phyloP scores from a whole-genome alignment of 2,797 vertebrate genomes.

The Hyperoplus immaculatus region DNA sequence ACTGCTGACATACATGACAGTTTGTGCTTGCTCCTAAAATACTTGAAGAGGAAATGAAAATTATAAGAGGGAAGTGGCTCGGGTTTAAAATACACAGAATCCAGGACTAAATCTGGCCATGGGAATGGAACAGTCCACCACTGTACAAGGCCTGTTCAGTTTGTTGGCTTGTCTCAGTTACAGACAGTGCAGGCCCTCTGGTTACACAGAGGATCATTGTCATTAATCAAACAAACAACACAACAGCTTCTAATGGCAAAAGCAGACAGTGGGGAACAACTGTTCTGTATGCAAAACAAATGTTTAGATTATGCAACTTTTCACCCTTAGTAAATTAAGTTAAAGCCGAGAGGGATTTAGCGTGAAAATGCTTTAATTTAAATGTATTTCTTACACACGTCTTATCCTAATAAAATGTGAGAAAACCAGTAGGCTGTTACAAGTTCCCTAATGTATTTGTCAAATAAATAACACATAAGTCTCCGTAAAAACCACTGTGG shows the following conservation, averaged over 20 bases:
- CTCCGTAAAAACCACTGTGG: slow-evolving; percentile 49
- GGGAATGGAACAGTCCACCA: slow-evolving; percentile 74
- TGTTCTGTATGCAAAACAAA: slow-evolving; percentile 30
- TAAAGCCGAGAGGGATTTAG: neutral
- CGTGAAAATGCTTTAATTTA: neutral
- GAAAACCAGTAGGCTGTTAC: neutral
- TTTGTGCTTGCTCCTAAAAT: slow-evolving; percentile 80
- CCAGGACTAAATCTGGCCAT: slow-evolving; percentile 72
- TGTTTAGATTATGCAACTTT: slow-evolving; percentile 20
- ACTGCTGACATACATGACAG: slow-evolving; percentile 70
- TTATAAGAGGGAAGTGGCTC: slow-evolving; percentile 81
- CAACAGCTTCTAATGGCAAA: slow-evolving; percentile 36
- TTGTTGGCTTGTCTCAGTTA: slow-evolving; percentile 55
- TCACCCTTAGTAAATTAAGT: neutral
- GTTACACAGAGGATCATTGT: slow-evolving; percentile 56
- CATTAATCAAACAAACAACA: slow-evolving; percentile 63
- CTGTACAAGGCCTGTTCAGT: slow-evolving; percentile 66
- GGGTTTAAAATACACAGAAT: slow-evolving; percentile 81
- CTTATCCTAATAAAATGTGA: slow-evolving; percentile 15
- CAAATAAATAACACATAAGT: slow-evolving; percentile 57
- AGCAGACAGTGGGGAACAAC: slow-evolving; percentile 32
- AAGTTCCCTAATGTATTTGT: slow-evolving; percentile 28
- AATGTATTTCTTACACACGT: neutral
- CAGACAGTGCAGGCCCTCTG: slow-evolving; percentile 47
- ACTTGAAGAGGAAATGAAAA: slow-evolving; percentile 85